Conservation (phyloP, 35 echinoderm and acorn worm species). For the Ophioderma brevispina region DNA sequence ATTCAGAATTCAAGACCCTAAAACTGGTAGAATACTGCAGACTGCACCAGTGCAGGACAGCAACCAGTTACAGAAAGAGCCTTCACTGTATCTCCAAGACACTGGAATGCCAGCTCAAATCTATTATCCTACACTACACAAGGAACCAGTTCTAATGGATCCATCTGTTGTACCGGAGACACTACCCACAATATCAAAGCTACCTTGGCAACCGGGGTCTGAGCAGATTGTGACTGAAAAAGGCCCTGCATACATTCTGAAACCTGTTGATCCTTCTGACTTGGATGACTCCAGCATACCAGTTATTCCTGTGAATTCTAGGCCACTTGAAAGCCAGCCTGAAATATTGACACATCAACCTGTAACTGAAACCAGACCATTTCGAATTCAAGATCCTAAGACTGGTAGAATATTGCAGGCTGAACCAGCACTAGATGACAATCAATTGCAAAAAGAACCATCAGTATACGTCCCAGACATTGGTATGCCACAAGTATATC, state of each 20-base stretch:
- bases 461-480: conserved; percentile 40
- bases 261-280: conserved; percentile 9
- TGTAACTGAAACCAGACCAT: background rate
- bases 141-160: background rate
- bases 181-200: background rate
- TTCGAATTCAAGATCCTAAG: conserved; percentile 44
- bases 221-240: conserved; percentile 5
- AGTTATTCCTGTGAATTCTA: background rate
- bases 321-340: background rate
- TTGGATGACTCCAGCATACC: background rate
- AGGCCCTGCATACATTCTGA: background rate
- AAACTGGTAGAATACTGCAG: conserved; percentile 33
- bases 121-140: background rate
- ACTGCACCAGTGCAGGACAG: conserved; percentile 36
- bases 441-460: conserved; percentile 34
- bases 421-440: conserved; percentile 46
- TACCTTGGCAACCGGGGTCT: background rate
- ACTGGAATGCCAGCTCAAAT: conserved; percentile 19
- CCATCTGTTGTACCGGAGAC: background rate
- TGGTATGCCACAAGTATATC: background rate
- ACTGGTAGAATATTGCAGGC: conserved; percentile 51
- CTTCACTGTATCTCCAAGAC: conserved; percentile 30
- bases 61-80: conserved; percentile 18
- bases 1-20: conserved; percentile 43
- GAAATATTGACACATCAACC: background rate